Evolutionary conservation across 2,113 vertebrate species (phyloP), one percentile per base, ranked within the genome.

Genomic region (Corythoichthys haematopterus): DNA sequence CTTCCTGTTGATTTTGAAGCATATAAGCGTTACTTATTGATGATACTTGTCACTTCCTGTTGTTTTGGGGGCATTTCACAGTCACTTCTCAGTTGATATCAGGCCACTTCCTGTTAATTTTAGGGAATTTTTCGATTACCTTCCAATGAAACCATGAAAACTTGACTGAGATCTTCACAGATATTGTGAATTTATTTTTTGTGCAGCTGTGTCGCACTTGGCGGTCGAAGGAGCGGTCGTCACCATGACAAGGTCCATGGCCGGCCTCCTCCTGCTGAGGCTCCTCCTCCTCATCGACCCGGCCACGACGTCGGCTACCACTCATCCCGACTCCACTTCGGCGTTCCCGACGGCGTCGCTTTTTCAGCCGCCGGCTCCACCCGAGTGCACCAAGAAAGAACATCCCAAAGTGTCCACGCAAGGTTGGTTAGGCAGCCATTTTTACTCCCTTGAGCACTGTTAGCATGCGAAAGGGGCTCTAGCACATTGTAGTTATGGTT

Each of bases 331-430:
- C 37, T 87, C 79, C 13, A 68, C 73, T 48, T 83, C 68, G 63
- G 87, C 69, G 63, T 89, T 52, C 63, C 87, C 80, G 72, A 81
- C 64, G 84, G 75, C 75, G 1, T 48, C 53, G 7, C 10, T 50
- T 48, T 77, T 82, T 2, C 80, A 89, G 74, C 62, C 71, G 75
- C 82, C 88, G 81, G 72, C 89, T 74, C 85, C 71, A 2, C 88
- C 89, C 0, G 89, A 93, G 66, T 99, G 97, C 74, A 60, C 85
- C 65, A 91, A 87, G 84, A 94, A 92, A 81, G 95, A 98, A 59
- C 97, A 98, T 74, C 97, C 97, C 64, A 89, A 91, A 55, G 93
- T 98, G 82, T 88, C 95, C 82, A 94, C 95, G 75, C 93, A 93
- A 94, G 97, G 97, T 99, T 87, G 97, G 97, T 99, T 87, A 94